phyloP scores from a whole-genome alignment of 2,113 vertebrate genomes.

The Ophiodon elongatus region DNA sequence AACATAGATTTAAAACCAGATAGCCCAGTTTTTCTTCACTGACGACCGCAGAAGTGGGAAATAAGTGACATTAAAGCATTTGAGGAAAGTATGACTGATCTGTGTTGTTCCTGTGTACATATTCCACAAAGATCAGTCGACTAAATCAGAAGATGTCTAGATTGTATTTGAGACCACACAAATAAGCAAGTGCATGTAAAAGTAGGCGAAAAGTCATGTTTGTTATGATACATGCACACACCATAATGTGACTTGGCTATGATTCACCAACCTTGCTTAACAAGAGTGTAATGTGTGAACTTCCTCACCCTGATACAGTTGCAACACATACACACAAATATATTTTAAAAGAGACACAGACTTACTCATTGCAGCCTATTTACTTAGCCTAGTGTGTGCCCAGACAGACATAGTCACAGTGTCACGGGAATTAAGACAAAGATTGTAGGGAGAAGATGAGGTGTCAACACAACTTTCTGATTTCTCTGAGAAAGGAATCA shows the following conservation, averaged over 20 bases:
- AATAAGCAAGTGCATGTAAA: background rate
- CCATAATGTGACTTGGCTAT: slow-evolving; percentile 27
- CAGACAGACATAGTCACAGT: background rate
- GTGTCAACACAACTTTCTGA: background rate
- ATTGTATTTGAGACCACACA: background rate
- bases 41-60: background rate
- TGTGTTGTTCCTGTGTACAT: background rate
- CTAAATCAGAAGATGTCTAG: background rate
- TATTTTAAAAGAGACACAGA: background rate
- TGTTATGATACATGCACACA: slow-evolving; percentile 36
- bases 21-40: background rate
- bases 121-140: background rate
- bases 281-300: slow-evolving; percentile 13
- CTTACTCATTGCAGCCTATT: background rate
- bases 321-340: slow-evolving; percentile 6
- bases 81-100: background rate
- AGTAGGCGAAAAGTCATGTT: slow-evolving; percentile 47
- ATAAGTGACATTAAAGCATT: background rate
- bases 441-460: background rate
- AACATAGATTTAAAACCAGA: background rate
- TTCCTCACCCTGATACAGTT: slow-evolving; percentile 23
- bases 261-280: slow-evolving; percentile 38
- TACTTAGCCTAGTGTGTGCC: background rate
- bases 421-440: background rate
- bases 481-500: background rate